A percentile compares a stretch with the other conserved stretches of the same genome.
Evolutionary conservation across 2,888 invertebrate genomes (phyloP).

Genomic region (Drosophila parthenogenetica): DNA sequence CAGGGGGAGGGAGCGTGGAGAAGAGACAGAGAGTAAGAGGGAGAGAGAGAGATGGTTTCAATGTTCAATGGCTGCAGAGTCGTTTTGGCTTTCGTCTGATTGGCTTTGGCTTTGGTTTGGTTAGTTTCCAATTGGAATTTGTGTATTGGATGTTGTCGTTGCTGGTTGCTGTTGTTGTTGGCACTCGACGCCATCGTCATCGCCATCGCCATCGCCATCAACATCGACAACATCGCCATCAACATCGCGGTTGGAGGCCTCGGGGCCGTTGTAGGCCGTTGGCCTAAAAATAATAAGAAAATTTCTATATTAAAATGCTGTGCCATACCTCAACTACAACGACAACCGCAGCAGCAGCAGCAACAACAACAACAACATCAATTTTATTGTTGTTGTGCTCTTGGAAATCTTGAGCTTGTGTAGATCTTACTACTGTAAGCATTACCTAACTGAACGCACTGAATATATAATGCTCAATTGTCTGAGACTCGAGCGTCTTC

Average conservation of each 20-base stretch:
- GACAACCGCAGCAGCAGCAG: constrained; percentile 23
- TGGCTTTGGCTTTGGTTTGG: constrained; percentile 61
- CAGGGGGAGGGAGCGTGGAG: not conserved
- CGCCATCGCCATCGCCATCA: constrained; percentile 17
- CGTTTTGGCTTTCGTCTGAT: constrained; percentile 62
- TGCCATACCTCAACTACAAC: constrained; percentile 71
- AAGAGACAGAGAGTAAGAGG: not conserved
- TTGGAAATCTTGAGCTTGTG: constrained; percentile 46
- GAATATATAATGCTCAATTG: constrained; percentile 44
- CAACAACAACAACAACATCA: constrained; percentile 30
- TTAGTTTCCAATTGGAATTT: constrained; percentile 53
- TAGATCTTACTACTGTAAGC: constrained; percentile 43
- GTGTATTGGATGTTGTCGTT: constrained; percentile 63
- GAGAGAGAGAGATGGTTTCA: constrained; percentile 26
- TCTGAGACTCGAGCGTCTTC: constrained; percentile 2
- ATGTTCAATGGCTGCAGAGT: constrained; percentile 35
- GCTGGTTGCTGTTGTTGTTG: constrained; percentile 37
- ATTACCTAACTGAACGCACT: constrained; percentile 56
- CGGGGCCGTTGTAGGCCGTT: constrained; percentile 82
- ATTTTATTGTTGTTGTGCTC: constrained; percentile 16
- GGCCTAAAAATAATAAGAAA: constrained; percentile 81
- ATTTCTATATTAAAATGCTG: constrained; percentile 81
- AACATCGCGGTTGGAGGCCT: constrained; percentile 45
- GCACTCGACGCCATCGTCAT: constrained; percentile 31
- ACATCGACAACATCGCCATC: constrained; percentile 11